Evolutionary conservation across 2,797 vertebrate species (phyloP).

Genomic region (Spheniscus humboldti): DNA sequence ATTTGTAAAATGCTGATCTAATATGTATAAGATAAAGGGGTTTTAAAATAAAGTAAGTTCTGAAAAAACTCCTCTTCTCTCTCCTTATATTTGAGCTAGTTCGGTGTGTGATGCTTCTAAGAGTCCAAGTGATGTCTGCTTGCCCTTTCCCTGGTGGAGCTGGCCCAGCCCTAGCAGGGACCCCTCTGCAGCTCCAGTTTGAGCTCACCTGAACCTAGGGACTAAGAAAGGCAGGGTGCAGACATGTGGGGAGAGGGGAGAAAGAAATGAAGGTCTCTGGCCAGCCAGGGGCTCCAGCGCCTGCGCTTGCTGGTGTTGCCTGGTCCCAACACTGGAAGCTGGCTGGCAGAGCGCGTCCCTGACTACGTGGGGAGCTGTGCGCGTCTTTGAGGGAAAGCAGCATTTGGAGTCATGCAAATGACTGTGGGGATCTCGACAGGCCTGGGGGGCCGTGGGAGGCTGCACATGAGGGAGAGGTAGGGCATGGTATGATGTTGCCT

Average conservation of each 20-base stretch:
- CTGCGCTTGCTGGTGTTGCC: no score
- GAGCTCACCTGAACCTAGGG: not conserved
- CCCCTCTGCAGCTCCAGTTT: not conserved
- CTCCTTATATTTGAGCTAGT: not conserved
- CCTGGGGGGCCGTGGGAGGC: not conserved
- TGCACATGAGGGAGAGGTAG: not conserved
- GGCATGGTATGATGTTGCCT: not conserved
- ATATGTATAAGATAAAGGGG: not conserved
- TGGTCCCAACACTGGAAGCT: not conserved
- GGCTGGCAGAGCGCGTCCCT: accelerated
- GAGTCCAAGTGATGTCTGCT: not conserved
- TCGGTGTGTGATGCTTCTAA: not conserved
- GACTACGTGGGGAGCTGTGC: accelerated
- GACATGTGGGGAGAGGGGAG: not conserved
- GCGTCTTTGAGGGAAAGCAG: not conserved
- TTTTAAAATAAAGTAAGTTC: not conserved
- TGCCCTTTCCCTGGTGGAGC: not conserved
- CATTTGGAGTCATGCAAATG: not conserved
- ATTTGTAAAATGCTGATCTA: not conserved
- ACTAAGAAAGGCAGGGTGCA: not conserved
- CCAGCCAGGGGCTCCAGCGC: accelerated
- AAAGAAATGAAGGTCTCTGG: not conserved
- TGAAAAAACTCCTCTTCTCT: not conserved
- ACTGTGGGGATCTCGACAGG: not conserved
- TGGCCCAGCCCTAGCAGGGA: not conserved